Percentiles rank a stretch among this genome's conserved stretches.
Evolutionary conservation across 1,140 invertebrate species (phyloP).

Genomic region (Caenorhabditis elegans): WBcel235 BX284602.5:10660001-10660500

Average conservation of each 20-base stretch:
- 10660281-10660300: too few species aligned
- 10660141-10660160: slow-evolving; percentile 72
- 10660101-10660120: slow-evolving; percentile 91
- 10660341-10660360: too few species aligned
- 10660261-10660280: too few species aligned
- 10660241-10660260: too few species aligned
- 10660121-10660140: slow-evolving; percentile 83
- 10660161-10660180: slow-evolving; percentile 59
- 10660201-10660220: slow-evolving; percentile 59
- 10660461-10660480: slow-evolving; percentile 35
- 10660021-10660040: slow-evolving; percentile 74
- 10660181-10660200: slow-evolving; percentile 60
- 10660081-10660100: slow-evolving; percentile 83
- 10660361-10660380: too few species aligned
- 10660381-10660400: slow-evolving; percentile 11
- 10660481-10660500: neutral
- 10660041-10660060: slow-evolving; percentile 84
- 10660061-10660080: slow-evolving; percentile 84
- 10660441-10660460: slow-evolving; percentile 26
- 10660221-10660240: too few species aligned
- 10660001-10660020: neutral
- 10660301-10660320: too few species aligned
- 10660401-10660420: slow-evolving; percentile 28
- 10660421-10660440: neutral
- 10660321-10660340: too few species aligned